Evolutionary conservation across 1,140 invertebrate genomes (phyloP), one percentile per base, ranked within the genome.

Genomic region (Elymnias hypermnestra): DNA sequence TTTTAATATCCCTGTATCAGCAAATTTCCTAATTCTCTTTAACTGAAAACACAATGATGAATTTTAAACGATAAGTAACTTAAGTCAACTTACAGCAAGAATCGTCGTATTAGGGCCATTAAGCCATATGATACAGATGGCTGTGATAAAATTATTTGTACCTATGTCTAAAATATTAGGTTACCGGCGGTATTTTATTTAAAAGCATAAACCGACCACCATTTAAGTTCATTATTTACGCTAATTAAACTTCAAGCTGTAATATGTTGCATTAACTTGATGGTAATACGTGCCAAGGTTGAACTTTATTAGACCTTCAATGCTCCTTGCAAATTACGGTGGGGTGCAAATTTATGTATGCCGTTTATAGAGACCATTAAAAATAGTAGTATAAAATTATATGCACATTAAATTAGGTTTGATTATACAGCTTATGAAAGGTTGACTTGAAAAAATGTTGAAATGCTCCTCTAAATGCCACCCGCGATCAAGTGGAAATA

Each of bases 251-350:
- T 51, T 51, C 41, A 39, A 25, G 31, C 38, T 19, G 36, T 51
- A 57, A 57, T 53, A 52, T 55, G 36, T 56, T 61, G 58, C 58
- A 57, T 53, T 57, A 57, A 57, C 49, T 52, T 57, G 42, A 53
- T 53, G 49, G 40, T 49, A 52, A 51, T 36, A 50, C 43, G 9
- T 41, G 26, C 31, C 49, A 53, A 53, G 57, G 57, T 14, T 35
- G 39, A 50, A 52, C 41, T 45, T 54, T 54, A 62, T 57, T 54
- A 54, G 46, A 54, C 51, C 51, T 57, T 57, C 45, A 48, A 52
- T 60, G 44, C 35, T 42, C 54, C 39, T 57, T 57, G 54, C 39
- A 62, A 56, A 47, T 43, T 50, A 53, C 26, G 49, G 29, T 15
- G 29, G 25, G 29, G 31, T 49, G 25, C 29, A 56, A 42, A 50